Evolutionary conservation across 2,797 vertebrate genomes (phyloP).

Genomic region (Silurus aristotelis): DNA sequence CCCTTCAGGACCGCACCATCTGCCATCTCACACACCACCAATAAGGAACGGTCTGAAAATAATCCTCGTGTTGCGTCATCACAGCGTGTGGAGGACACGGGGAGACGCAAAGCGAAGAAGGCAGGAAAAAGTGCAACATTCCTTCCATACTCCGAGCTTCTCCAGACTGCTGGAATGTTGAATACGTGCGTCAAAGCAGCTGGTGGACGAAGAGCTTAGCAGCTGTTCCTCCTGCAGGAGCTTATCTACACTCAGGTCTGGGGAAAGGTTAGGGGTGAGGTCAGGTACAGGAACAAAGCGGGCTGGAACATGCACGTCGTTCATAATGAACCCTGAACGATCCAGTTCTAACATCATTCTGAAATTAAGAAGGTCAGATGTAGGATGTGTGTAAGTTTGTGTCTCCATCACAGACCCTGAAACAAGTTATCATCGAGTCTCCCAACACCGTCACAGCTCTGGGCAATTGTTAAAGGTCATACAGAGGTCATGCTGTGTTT

Average conservation of each 20-base stretch:
- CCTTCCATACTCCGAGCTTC: not conserved
- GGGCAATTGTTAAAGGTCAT: not conserved
- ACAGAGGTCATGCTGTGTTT: not conserved
- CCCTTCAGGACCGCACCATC: constrained; percentile 14
- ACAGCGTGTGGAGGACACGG: not conserved
- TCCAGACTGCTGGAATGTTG: not conserved
- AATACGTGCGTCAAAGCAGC: not conserved
- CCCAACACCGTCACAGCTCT: not conserved
- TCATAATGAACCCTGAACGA: not conserved
- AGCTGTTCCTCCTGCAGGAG: not conserved
- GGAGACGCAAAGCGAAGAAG: not conserved
- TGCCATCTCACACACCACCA: not conserved
- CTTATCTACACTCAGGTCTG: not conserved
- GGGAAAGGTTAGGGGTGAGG: not conserved
- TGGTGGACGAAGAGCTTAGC: constrained; percentile 8
- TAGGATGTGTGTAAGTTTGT: not conserved
- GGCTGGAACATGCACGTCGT: not conserved
- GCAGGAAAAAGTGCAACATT: not conserved
- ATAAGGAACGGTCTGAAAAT: not conserved
- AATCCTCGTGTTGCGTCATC: not conserved
- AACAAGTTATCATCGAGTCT: not conserved
- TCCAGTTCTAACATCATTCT: not conserved
- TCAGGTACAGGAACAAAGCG: not conserved
- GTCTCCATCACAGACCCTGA: not conserved
- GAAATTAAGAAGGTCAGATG: not conserved